These are phyloP conservation scores for Rhynchomys soricoides DNA, from an alignment of 2,113 vertebrate species.

Conservation along the genomic window DNA sequence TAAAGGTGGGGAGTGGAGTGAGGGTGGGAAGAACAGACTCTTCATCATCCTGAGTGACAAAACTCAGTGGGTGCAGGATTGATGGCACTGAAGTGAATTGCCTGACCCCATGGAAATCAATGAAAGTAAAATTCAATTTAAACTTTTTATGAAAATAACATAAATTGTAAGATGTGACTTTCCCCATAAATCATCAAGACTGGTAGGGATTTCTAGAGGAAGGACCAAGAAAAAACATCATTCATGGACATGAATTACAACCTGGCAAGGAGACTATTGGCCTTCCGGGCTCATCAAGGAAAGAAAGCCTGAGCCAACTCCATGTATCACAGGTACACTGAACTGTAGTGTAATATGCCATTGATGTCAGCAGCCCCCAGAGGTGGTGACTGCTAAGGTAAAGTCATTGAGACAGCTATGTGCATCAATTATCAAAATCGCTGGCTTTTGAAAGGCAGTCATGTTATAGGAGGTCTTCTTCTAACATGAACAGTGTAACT, in stretches of 20 bases:
- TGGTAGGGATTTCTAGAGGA: background rate
- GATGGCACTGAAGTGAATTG: constrained; percentile 54
- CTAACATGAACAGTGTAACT: background rate
- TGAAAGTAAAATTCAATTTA: constrained; percentile 79
- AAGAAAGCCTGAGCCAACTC: background rate
- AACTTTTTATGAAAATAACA: constrained; percentile 77
- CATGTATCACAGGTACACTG: background rate
- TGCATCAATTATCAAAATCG: background rate
- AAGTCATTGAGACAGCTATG: background rate
- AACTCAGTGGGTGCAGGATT: constrained; percentile 19
- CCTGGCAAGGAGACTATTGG: background rate
- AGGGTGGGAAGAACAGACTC: constrained; percentile 33
- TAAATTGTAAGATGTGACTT: constrained; percentile 66
- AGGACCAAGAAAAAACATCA: constrained; percentile 13
- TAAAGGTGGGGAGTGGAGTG: background rate
- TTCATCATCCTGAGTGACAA: constrained; percentile 3
- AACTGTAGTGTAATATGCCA: background rate
- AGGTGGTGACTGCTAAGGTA: background rate
- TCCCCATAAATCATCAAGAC: constrained; percentile 62
- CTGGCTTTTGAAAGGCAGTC: background rate
- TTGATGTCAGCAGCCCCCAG: background rate
- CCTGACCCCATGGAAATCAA: constrained; percentile 71
- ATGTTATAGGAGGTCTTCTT: background rate
- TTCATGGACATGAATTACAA: constrained; percentile 37
- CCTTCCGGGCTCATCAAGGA: background rate